Evolutionary conservation across 2,888 invertebrate species (phyloP).

Genomic region (Eucera pruinosa): DNA sequence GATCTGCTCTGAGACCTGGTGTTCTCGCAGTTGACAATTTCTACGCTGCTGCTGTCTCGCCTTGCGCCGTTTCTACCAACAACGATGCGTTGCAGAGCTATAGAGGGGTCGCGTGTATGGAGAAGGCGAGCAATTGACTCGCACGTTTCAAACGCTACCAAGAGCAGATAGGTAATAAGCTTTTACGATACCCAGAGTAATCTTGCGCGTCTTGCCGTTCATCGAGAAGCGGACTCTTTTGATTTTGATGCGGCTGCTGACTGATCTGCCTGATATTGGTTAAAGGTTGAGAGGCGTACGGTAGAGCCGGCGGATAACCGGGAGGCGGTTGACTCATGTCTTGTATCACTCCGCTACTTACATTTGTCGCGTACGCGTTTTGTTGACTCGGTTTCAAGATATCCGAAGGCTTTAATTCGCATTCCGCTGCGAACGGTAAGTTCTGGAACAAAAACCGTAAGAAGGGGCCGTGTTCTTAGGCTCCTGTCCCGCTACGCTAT

Average conservation of each 20-base stretch:
- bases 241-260: conserved; percentile 74
- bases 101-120: no score
- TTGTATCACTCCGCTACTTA: conserved; percentile 77
- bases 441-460: conserved; percentile 85
- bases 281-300: conserved; percentile 80
- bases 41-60: conserved; percentile 82
- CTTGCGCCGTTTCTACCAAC: conserved; percentile 65
- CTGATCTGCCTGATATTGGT: conserved; percentile 75
- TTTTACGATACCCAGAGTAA: conserved; percentile 70
- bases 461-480: no score
- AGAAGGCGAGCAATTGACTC: no score
- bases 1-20: conserved; percentile 82
- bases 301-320: conserved; percentile 84
- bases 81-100: background rate
- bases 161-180: no score
- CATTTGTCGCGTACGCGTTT: conserved; percentile 69
- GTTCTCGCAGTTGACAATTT: conserved; percentile 83
- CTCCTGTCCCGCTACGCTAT: no score
- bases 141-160: no score
- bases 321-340: conserved; percentile 86
- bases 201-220: conserved; percentile 79
- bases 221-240: conserved; percentile 81
- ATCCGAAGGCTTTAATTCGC: conserved; percentile 86
- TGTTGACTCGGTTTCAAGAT: conserved; percentile 79
- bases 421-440: conserved; percentile 88